Conservation (phyloP, 1,140 invertebrate species). For the Wasmannia auropunctata region DNA sequence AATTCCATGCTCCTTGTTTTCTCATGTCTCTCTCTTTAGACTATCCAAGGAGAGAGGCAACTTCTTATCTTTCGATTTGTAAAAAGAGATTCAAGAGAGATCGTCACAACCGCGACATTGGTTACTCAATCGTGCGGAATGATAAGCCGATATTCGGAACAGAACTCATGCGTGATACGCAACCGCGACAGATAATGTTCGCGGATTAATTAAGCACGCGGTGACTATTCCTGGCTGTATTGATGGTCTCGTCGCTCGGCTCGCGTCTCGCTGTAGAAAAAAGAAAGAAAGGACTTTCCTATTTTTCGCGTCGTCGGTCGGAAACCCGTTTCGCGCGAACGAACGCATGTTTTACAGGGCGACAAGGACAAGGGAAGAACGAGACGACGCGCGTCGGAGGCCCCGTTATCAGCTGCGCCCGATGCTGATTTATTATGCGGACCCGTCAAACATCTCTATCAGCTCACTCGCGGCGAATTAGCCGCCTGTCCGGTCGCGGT, state of each 20-base stretch:
- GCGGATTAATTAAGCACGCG: slow-evolving; percentile 78
- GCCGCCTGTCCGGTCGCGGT: slow-evolving; percentile 40
- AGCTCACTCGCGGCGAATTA: slow-evolving; percentile 53
- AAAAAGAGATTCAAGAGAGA: not conserved
- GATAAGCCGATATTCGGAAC: slow-evolving; percentile 75
- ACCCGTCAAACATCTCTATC: slow-evolving; percentile 64
- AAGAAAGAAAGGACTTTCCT: slow-evolving; percentile 13
- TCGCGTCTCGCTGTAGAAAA: not conserved
- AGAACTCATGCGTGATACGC: slow-evolving; percentile 71
- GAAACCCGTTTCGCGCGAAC: slow-evolving; percentile 44
- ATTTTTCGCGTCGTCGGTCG: slow-evolving; percentile 28
- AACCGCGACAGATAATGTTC: slow-evolving; percentile 74
- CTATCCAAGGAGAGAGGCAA: not conserved
- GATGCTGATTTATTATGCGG: slow-evolving; percentile 68
- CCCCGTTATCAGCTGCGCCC: slow-evolving; percentile 38
- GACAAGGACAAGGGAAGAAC: not conserved
- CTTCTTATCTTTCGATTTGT: not conserved
- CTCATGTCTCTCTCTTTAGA: not conserved
- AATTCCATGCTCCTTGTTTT: not conserved
- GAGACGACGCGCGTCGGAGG: not conserved
- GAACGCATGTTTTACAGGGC: slow-evolving; percentile 29
- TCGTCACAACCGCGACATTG: slow-evolving; percentile 53
- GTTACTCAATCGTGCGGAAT: slow-evolving; percentile 73
- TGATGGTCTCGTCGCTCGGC: slow-evolving; percentile 12
- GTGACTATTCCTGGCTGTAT: slow-evolving; percentile 22